Conservation (phyloP, 2,113 vertebrate species). For the Laticauda colubrina region DNA sequence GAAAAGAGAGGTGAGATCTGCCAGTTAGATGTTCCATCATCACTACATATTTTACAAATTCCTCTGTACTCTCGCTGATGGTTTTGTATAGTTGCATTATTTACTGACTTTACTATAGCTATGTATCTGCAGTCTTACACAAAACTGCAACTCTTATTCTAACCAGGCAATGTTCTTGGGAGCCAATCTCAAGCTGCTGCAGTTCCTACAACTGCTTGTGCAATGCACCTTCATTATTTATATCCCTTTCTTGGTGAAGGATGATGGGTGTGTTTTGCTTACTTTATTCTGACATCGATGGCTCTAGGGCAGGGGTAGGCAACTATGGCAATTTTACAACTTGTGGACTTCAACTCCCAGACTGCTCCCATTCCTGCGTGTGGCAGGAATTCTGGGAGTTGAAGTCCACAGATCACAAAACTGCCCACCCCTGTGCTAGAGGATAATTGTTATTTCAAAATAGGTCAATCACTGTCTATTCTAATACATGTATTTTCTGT, state of each 20-base stretch:
- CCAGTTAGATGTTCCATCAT: neutral
- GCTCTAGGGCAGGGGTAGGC: neutral
- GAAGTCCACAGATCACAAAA: too few species aligned
- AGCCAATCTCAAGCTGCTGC: neutral
- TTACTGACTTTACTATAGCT: neutral
- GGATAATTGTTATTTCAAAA: neutral
- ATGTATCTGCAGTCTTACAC: neutral
- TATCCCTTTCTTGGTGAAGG: neutral
- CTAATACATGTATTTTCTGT: neutral
- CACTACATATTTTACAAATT: neutral
- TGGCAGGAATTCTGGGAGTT: too few species aligned
- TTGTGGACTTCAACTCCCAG: too few species aligned
- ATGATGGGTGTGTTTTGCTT: neutral
- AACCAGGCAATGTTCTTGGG: neutral
- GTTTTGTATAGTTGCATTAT: neutral
- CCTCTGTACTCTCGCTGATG: neutral
- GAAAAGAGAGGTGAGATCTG: neutral
- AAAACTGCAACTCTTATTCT: neutral
- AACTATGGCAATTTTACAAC: too few species aligned
- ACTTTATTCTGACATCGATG: neutral
- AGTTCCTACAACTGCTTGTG: neutral
- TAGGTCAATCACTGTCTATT: neutral
- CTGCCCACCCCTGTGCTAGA: too few species aligned
- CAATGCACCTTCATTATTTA: neutral
- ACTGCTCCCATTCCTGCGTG: too few species aligned